Evolutionary conservation across 2,113 vertebrate genomes (phyloP).

Genomic region (Recurvirostra avosetta): DNA sequence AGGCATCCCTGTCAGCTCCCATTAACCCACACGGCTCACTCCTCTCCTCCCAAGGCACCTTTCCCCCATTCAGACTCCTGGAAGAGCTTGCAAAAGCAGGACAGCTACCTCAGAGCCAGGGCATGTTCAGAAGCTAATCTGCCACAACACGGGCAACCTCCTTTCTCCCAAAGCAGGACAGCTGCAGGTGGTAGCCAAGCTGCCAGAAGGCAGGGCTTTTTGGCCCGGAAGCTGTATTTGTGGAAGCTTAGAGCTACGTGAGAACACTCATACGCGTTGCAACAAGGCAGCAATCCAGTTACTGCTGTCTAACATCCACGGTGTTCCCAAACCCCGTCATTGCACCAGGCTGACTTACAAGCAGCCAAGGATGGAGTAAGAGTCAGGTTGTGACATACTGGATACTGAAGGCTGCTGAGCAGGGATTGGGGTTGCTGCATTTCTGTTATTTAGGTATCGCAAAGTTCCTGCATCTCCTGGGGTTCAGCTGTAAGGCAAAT

Average conservation of each 20-base stretch:
- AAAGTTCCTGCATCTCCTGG: not conserved
- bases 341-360: not conserved
- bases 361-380: not conserved
- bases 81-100: not conserved
- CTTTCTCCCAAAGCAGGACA: not conserved
- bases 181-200: not conserved
- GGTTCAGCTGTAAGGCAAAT: not conserved
- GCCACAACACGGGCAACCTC: not conserved
- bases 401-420: not conserved
- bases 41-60: not conserved
- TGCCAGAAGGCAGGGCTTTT: not conserved
- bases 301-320: not conserved
- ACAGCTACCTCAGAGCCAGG: not conserved
- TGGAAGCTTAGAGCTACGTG: not conserved
- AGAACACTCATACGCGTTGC: not conserved
- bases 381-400: not conserved
- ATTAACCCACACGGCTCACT: not conserved
- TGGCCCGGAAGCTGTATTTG: not conserved
- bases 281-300: not conserved
- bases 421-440: not conserved
- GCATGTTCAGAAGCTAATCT: not conserved
- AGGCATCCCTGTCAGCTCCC: not conserved
- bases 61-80: not conserved
- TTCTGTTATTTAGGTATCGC: not conserved
- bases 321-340: not conserved